These are phyloP conservation scores for Scaptomyza graminum DNA, from an alignment of 1,140 invertebrate genomes.

Conservation along the genomic window DNA sequence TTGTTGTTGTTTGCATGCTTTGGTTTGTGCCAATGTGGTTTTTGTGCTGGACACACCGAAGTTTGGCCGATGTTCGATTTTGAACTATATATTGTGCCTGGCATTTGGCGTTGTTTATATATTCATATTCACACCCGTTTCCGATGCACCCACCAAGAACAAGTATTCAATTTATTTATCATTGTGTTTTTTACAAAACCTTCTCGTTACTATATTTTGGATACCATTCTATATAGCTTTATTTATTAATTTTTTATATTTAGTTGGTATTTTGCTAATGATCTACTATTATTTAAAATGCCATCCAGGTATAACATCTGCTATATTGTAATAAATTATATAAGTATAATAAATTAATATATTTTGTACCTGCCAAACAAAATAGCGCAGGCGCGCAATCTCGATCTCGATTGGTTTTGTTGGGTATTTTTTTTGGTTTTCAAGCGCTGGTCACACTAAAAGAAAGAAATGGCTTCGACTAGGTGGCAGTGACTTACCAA, in stretches of 20 bases:
- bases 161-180: slow-evolving; percentile 54
- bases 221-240: slow-evolving; percentile 38
- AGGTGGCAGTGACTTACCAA: slow-evolving; percentile 42
- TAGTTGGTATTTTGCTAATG: slow-evolving; percentile 42
- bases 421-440: slow-evolving; percentile 10
- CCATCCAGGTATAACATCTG: slow-evolving; percentile 54
- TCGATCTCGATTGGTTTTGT: slow-evolving; percentile 1
- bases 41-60: slow-evolving; percentile 50
- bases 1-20: slow-evolving; percentile 31
- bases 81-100: slow-evolving; percentile 57
- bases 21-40: slow-evolving; percentile 47
- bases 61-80: slow-evolving; percentile 26
- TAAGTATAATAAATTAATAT: no score
- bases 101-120: slow-evolving; percentile 62
- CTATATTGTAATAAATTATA: slow-evolving; percentile 8
- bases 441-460: slow-evolving; percentile 38
- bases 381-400: no score
- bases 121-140: slow-evolving; percentile 61
- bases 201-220: slow-evolving; percentile 36
- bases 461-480: slow-evolving; percentile 41
- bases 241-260: slow-evolving; percentile 46
- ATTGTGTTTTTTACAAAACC: slow-evolving; percentile 53
- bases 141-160: slow-evolving; percentile 56
- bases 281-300: slow-evolving; percentile 54
- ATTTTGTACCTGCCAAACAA: no score